Evolutionary conservation across 2,888 invertebrate genomes (phyloP).

Genomic region (Camponotus fellah): DNA sequence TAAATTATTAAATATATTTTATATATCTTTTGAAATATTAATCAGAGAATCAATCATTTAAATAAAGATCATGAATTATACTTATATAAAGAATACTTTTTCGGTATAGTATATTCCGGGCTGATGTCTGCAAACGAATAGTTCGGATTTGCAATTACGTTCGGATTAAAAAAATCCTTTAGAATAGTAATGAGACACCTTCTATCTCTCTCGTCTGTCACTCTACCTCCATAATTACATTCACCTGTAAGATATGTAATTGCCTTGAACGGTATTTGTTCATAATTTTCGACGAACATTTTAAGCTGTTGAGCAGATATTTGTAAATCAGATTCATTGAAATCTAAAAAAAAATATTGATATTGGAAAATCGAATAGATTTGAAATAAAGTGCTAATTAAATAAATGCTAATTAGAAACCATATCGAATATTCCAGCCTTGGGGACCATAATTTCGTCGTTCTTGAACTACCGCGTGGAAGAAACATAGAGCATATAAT

Average conservation of each 20-base stretch:
- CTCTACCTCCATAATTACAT: slow-evolving; percentile 96
- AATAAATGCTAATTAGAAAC: slow-evolving; percentile 63
- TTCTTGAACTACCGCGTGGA: slow-evolving; percentile 89
- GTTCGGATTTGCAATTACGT: slow-evolving; percentile 89
- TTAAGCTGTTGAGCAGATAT: slow-evolving; percentile 88
- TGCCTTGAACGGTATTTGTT: slow-evolving; percentile 87
- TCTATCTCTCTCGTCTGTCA: slow-evolving; percentile 95
- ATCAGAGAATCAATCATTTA: neutral
- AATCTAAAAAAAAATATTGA: slow-evolving; percentile 86
- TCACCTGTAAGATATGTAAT: slow-evolving; percentile 88
- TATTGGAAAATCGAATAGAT: neutral
- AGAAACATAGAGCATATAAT: slow-evolving; percentile 89
- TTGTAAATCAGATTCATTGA: slow-evolving; percentile 89
- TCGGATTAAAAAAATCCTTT: slow-evolving; percentile 90
- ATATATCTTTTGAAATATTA: neutral
- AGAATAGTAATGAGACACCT: slow-evolving; percentile 92
- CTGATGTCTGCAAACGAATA: slow-evolving; percentile 89
- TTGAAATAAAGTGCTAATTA: neutral
- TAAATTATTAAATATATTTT: too few species aligned
- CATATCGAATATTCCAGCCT: slow-evolving; percentile 89
- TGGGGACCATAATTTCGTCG: slow-evolving; percentile 88
- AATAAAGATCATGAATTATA: neutral
- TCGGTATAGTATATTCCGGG: slow-evolving; percentile 90
- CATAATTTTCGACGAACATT: slow-evolving; percentile 87
- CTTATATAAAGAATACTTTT: slow-evolving; percentile 81